A percentile compares a stretch with the other conserved stretches of the same genome.
Conservation (phyloP, 2,113 vertebrate genomes). For the Mustela nigripes region DNA sequence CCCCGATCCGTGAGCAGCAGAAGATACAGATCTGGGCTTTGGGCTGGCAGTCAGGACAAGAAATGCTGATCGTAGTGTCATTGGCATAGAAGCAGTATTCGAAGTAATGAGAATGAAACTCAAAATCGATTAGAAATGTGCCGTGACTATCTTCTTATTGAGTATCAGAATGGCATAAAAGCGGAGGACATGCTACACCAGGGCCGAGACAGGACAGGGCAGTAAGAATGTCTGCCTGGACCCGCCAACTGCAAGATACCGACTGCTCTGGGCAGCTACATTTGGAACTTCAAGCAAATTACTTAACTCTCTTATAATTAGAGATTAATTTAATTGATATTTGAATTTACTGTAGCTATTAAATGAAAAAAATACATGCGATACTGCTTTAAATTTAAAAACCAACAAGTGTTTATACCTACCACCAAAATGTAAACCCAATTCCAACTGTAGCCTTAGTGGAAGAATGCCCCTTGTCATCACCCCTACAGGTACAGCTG, state of each 20-base stretch:
- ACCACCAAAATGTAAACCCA: neutral
- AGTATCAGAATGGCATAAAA: neutral
- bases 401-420: neutral
- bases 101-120: slow-evolving; percentile 8
- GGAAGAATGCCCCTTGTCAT: neutral
- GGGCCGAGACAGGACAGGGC: neutral
- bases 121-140: neutral
- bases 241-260: neutral
- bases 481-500: neutral
- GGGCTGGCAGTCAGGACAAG: neutral
- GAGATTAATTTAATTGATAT: neutral
- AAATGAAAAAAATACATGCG: neutral
- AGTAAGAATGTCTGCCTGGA: neutral
- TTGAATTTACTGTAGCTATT: slow-evolving; percentile 4
- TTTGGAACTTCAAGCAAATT: neutral
- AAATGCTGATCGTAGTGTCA: neutral
- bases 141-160: neutral
- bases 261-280: neutral
- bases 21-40: neutral
- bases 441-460: neutral
- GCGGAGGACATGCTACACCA: neutral
- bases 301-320: neutral
- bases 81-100: neutral
- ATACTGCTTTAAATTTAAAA: neutral
- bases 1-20: neutral